Conservation (phyloP, 1,140 invertebrate species). For the Pollicipes pollicipes region DNA sequence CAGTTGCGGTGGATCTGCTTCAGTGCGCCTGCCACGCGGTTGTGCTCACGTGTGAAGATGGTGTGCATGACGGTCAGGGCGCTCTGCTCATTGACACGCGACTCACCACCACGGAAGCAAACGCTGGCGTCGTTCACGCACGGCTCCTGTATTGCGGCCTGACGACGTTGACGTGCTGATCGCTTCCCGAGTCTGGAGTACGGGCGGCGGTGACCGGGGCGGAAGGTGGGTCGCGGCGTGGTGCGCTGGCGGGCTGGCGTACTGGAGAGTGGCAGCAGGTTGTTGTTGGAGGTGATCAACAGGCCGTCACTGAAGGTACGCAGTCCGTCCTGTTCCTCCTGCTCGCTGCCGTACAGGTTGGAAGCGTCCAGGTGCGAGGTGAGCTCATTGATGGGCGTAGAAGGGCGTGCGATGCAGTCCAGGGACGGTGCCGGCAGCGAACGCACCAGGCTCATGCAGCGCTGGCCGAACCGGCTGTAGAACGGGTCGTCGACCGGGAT, state of each 20-base stretch:
- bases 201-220: too few species aligned
- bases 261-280: constrained; percentile 1
- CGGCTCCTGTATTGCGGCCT: not conserved
- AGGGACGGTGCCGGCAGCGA: constrained; percentile 26
- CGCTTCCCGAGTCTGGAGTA: not conserved
- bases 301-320: not conserved
- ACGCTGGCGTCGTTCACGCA: not conserved
- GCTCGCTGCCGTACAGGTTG: constrained; percentile 52
- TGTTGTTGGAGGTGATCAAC: not conserved
- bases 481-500: constrained; percentile 28
- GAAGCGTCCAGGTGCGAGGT: constrained; percentile 53
- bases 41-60: constrained; percentile 71
- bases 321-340: constrained; percentile 34
- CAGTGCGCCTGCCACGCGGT: constrained; percentile 56
- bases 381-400: constrained; percentile 40
- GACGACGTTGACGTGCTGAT: not conserved
- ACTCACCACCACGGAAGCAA: constrained; percentile 40
- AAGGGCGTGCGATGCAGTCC: constrained; percentile 19
- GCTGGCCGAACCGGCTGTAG: constrained; percentile 20
- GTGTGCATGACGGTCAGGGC: constrained; percentile 61
- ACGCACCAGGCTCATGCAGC: constrained; percentile 45
- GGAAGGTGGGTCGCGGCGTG: not conserved
- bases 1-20: constrained; percentile 59
- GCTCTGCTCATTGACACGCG: constrained; percentile 62
- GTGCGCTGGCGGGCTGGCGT: not conserved